These are phyloP conservation scores for Amphimallon solstitiale DNA, from an alignment of 2,888 invertebrate genomes.

Conservation along the genomic window DNA sequence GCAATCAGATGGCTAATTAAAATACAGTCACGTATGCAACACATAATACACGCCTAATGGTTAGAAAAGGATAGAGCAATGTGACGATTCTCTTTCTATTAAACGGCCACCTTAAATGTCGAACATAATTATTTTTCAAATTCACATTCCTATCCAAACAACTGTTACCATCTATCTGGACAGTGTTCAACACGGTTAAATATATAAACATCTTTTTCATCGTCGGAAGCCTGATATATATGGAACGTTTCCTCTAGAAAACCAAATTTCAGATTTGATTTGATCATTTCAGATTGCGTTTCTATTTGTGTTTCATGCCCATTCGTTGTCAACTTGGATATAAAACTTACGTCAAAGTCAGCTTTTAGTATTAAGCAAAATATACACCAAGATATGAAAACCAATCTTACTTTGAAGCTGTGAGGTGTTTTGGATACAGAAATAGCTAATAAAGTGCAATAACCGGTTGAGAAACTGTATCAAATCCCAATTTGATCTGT, in stretches of 20 bases:
- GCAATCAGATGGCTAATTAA: too few relatives aligned
- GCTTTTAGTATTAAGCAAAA: constrained; percentile 3
- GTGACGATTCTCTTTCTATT: too few relatives aligned
- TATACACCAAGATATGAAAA: constrained; percentile 10
- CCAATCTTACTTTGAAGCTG: background rate
- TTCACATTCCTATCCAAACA: constrained; percentile 5
- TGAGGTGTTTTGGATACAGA: background rate
- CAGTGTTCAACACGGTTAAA: background rate
- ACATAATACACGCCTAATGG: too few relatives aligned
- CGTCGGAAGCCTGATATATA: constrained; percentile 2
- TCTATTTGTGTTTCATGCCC: constrained; percentile 7
- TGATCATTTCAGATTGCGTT: constrained; percentile 6
- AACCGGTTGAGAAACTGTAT: constrained; percentile 1
- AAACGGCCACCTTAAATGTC: too few relatives aligned
- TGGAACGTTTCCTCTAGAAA: background rate
- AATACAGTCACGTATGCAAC: too few relatives aligned
- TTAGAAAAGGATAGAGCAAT: too few relatives aligned
- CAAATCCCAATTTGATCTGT: background rate
- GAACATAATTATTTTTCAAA: background rate
- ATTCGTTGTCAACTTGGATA: constrained; percentile 3
- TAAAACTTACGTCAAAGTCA: constrained; percentile 18
- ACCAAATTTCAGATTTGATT: constrained; percentile 10
- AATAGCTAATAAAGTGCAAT: background rate
- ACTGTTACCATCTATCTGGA: background rate
- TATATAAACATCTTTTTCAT: background rate